Base-by-base conservation (phyloP, 2,113 vertebrate genomes). In the Tenebrosternarchus preto region DNA sequence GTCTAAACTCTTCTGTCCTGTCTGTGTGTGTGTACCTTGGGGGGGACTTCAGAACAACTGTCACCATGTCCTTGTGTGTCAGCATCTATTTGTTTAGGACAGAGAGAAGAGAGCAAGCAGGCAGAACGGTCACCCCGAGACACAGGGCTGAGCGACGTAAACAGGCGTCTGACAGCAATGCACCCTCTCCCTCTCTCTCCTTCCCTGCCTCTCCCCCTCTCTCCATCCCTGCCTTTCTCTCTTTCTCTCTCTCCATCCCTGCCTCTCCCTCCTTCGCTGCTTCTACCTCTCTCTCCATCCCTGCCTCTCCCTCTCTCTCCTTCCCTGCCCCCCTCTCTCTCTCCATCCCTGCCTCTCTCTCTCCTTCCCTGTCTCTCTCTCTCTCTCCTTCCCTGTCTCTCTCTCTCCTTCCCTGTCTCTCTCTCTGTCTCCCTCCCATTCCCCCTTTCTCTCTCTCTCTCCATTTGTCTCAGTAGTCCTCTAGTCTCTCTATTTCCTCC, bases 51-150 rank as follows among this genome's bases (percentile, higher is more conserved):
- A 19, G 16, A 36, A 25, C 25, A n/a, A 11, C 8, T 31, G 29
- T 22, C 72, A 31, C 25, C 63, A 16, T 43, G 31, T 71, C 77
- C 67, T 69, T 60, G 53, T 43, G 39, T 24, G 77, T 71, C 77
- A 71, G 25, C n/a, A 53, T 43, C 25, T 33, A 64, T 80, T 71
- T 73, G 77, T 29, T 73, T 29, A 53, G 33, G 16, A 22, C 0
- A 77, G 39, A 50, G 33, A 73, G 39, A 24, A 39, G 29, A 76
- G 46, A 67, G 67, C 29, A 80, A 69, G 39, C 67, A 80, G 60
- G 25, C 57, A 57, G 53, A 36, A 27, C 55, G 63, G 60, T 53
- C 33, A 16, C 46, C 61, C 71, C 63, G 24, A 56, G 20, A 63
- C 53, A 20, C 53, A 27, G 60, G 11, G 15, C 46, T 16, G 60